These are phyloP conservation scores for Helicoverpa assulta DNA, from an alignment of 2,888 invertebrate species.

Conservation along the genomic window DNA sequence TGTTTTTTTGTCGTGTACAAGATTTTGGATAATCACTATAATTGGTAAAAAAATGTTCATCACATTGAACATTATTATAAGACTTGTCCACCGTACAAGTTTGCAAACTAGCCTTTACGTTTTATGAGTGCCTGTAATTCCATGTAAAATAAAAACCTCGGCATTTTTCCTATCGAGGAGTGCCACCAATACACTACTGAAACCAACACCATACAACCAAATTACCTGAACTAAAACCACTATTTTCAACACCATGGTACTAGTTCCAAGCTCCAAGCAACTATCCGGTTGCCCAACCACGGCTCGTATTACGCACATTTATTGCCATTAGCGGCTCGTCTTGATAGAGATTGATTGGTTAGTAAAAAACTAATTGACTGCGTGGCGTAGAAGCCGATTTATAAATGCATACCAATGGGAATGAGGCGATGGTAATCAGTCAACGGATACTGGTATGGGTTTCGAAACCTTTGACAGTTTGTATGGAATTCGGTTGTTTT, in stretches of 20 bases:
- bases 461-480: constrained; percentile 45
- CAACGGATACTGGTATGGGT: constrained; percentile 29
- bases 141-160: too few relatives aligned
- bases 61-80: neutral
- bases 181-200: too few relatives aligned
- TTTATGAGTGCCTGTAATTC: too few relatives aligned
- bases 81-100: too few relatives aligned
- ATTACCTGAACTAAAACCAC: neutral
- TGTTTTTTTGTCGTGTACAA: neutral
- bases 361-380: constrained; percentile 78
- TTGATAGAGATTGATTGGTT: constrained; percentile 77
- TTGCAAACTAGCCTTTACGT: too few relatives aligned
- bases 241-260: constrained; percentile 12
- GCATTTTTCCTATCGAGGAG: too few relatives aligned
- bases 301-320: constrained; percentile 60
- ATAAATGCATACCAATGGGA: constrained; percentile 57
- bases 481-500: constrained; percentile 9
- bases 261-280: constrained; percentile 14
- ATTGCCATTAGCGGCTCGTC: constrained; percentile 71
- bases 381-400: constrained; percentile 51
- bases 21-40: neutral
- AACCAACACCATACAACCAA: too few relatives aligned
- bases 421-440: constrained; percentile 59
- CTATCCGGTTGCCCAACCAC: constrained; percentile 41
- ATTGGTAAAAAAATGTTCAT: neutral